These are phyloP conservation scores for Pemphredon lugubris DNA, from an alignment of 2,888 invertebrate species.

Conservation along the genomic window DNA sequence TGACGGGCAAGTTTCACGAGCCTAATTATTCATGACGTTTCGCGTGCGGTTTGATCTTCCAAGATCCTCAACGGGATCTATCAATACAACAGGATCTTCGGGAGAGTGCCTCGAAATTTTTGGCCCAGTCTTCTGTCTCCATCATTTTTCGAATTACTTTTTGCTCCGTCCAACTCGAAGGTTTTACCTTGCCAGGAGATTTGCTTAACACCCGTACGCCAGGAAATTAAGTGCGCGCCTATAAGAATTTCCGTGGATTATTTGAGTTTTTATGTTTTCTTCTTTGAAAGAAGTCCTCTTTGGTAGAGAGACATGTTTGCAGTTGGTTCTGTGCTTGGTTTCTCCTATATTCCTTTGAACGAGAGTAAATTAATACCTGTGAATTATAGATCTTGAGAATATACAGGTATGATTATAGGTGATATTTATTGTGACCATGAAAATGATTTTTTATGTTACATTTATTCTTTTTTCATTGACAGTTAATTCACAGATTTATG, in stretches of 20 bases:
- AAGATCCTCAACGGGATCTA: not conserved
- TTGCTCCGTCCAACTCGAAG: not conserved
- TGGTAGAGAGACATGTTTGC: no score
- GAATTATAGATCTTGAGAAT: no score
- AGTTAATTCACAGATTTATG: no score
- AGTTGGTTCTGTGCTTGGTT: no score
- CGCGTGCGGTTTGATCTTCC: not conserved
- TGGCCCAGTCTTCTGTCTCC: slow-evolving; percentile 11
- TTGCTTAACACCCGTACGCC: no score
- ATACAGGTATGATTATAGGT: not conserved
- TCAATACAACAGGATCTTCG: slow-evolving; percentile 6
- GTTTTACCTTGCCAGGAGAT: not conserved
- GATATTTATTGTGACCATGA: not conserved
- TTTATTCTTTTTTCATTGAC: not conserved
- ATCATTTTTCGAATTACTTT: slow-evolving; percentile 8
- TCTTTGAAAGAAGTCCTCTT: no score
- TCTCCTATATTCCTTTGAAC: no score
- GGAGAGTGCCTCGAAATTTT: slow-evolving; percentile 25
- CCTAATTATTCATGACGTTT: not conserved
- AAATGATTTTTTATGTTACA: not conserved
- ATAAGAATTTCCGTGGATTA: no score
- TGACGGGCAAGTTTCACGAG: slow-evolving; percentile 17
- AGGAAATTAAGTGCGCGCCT: no score
- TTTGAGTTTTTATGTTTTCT: no score
- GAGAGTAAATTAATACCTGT: no score